Percentiles rank a stretch among this genome's conserved stretches.
Evolutionary conservation across 2,113 vertebrate genomes (phyloP).

Genomic region (Megalops atlanticus): DNA sequence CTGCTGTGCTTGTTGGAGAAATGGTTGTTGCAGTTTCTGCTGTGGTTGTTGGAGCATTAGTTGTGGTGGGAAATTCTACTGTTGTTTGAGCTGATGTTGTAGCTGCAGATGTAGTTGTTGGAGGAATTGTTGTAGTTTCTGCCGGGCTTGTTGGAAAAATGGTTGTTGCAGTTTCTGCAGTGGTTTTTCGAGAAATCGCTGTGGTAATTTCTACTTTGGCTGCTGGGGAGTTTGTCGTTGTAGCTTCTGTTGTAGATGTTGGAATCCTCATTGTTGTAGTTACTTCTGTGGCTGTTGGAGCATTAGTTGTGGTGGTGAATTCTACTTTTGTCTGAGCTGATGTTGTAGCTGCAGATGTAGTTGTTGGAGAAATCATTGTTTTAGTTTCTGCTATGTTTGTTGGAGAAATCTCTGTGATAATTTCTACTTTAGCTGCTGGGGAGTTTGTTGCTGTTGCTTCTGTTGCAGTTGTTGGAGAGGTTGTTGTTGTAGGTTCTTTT

Average conservation of each 20-base stretch:
- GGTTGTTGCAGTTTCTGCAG: neutral
- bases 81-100: neutral
- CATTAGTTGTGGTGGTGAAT: too few species aligned
- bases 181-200: too few species aligned
- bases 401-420: too few species aligned
- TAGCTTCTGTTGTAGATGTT: neutral
- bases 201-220: neutral
- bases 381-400: too few species aligned
- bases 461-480: too few species aligned
- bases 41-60: neutral
- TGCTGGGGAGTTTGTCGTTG: neutral
- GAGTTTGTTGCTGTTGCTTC: neutral
- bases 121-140: neutral
- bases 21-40: too few species aligned
- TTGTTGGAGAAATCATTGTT: too few species aligned
- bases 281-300: neutral
- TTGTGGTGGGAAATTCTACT: too few species aligned
- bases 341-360: too few species aligned
- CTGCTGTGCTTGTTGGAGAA: neutral
- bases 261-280: neutral
- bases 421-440: too few species aligned
- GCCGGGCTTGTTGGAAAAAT: neutral
- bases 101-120: neutral
- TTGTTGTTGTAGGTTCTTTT: neutral
- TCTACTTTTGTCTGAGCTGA: too few species aligned